Base-by-base conservation (phyloP, 1,140 invertebrate species). In the Brachionus asplanchnoidis region DNA sequence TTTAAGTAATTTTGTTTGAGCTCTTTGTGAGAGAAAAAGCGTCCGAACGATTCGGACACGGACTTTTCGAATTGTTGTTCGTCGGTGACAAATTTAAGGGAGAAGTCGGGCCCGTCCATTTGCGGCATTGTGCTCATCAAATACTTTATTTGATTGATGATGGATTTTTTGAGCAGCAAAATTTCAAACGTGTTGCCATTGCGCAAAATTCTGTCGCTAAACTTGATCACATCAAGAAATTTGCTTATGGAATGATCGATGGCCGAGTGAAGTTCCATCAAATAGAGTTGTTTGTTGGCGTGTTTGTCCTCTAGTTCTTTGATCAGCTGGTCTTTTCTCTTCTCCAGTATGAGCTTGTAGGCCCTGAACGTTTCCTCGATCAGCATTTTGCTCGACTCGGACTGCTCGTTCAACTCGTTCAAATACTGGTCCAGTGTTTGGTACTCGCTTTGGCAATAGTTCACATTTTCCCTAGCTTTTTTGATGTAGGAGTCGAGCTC, bases 201-300 rank as follows among this genome's bases (percentile, higher is more conserved):
- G 73, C 94, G 93, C 50, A 95, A 88, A 11, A 96, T 91, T 86
- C 93, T 92, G 3, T 92, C 92, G 0, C 94, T 93, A 87, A 95
- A 96, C 86, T 94, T 93, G 86, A 93, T 94, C 17, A 94, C 95
- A 88, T 94, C 93, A 87, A 95, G 94, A 84, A 96, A 93, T 86
- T 93, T 93, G 85, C 93, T 94, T 85, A 93, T 92, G 3, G 92
- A 93, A 88, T 94, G 94, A 87, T 94, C 93, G 68, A 95, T 91
- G 85, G 91, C 92, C 85, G 95, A 93, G 87, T 94, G 94, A 44
- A 94, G 90, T 86, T 95, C 94, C 94, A 95, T 95, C 23, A 95
- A 93, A 88, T 94, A 93, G 4, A 96, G 90, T 89, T 96, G 95
- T 86, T 94, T 92, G 87, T 94, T 92, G 36, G 93, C 94, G 88